Evolutionary conservation across 1,140 invertebrate genomes (phyloP), one percentile per base, ranked within the genome.

Genomic region (Ostrea edulis): DNA sequence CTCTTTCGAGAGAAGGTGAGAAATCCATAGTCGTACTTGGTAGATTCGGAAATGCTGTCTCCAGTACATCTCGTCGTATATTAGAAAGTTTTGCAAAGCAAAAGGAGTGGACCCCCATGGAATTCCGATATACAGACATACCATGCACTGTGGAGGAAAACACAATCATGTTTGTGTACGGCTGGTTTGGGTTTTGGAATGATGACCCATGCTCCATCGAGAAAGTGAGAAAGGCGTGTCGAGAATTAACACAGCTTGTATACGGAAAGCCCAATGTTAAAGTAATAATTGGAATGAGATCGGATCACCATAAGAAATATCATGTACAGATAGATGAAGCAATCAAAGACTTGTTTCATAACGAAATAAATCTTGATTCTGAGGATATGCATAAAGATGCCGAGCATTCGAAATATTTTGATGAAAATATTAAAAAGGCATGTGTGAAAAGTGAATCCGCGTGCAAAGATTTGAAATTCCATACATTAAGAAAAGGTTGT

Each of bases 171-270:
- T 77, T 77, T 77, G 68, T 77, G 2, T 77, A 77, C 12, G 68
- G 68, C 68, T 77, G 68, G 68, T 77, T 77, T 25, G 68, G 68
- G 25, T 9, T 77, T 25, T 77, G 68, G 68, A 77, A 77, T 77
- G 68, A 77, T 77, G 68, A 77, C 17, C 68, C 29, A 29, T 77
- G 68, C 25, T 35, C 68, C 12, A 12, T 77, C 9, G 68, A 35
- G 22, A 77, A 35, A 29, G 68, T 29, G 4, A 77, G 29, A 77
- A 77, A 25, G 2, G 68, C 68, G 12, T 77, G 25, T 25, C 68
- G 35, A 12, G 9, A 25, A 11, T 29, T 77, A 35, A 11, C 14
- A 11, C 22, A 35, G 4, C 25, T 77, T 29, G 7, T 29, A 35
- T 4, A 14, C 14, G n/a, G n/a, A 35, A 77, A 77, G 1, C 11